A percentile compares a stretch with the other conserved stretches of the same genome.
Evolutionary conservation across 1,140 invertebrate genomes (phyloP).

Genomic region (Battus philenor): DNA sequence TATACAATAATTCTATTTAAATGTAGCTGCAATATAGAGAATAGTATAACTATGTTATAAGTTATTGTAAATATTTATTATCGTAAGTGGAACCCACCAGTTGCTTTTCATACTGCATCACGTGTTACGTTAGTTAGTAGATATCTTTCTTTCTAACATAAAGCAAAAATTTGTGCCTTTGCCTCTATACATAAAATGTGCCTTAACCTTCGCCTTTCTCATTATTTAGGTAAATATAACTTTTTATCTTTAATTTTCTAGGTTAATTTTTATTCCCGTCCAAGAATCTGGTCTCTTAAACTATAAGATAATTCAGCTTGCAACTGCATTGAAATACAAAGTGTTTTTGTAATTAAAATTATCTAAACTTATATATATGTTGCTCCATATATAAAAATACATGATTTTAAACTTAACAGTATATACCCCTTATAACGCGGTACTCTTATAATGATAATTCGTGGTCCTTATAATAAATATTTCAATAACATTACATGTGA

Average conservation of each 20-base stretch:
- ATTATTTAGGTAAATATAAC: slow-evolving; percentile 18
- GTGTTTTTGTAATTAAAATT: too few relatives aligned
- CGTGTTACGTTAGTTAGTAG: neutral
- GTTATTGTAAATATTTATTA: slow-evolving; percentile 15
- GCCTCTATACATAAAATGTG: slow-evolving; percentile 22
- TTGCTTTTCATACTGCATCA: slow-evolving; percentile 5
- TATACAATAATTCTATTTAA: neutral
- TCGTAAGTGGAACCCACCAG: slow-evolving; percentile 16
- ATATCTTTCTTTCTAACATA: neutral
- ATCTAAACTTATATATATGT: too few relatives aligned
- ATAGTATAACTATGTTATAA: slow-evolving; percentile 7
- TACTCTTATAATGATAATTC: too few relatives aligned
- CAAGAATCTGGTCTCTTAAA: slow-evolving; percentile 42
- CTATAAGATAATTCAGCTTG: slow-evolving; percentile 18
- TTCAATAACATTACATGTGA: too few relatives aligned
- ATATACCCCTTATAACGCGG: too few relatives aligned
- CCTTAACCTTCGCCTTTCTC: slow-evolving; percentile 25
- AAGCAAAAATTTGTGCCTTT: slow-evolving; percentile 23
- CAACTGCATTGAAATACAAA: too few relatives aligned
- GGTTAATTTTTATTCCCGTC: slow-evolving; percentile 33
- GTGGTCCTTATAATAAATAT: too few relatives aligned
- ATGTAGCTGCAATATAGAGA: slow-evolving; percentile 9
- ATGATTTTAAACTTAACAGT: too few relatives aligned
- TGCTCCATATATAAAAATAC: too few relatives aligned
- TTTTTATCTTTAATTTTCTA: slow-evolving; percentile 23